Evolutionary conservation across 2,113 vertebrate species (phyloP).

Genomic region (Sialia sialis): DNA sequence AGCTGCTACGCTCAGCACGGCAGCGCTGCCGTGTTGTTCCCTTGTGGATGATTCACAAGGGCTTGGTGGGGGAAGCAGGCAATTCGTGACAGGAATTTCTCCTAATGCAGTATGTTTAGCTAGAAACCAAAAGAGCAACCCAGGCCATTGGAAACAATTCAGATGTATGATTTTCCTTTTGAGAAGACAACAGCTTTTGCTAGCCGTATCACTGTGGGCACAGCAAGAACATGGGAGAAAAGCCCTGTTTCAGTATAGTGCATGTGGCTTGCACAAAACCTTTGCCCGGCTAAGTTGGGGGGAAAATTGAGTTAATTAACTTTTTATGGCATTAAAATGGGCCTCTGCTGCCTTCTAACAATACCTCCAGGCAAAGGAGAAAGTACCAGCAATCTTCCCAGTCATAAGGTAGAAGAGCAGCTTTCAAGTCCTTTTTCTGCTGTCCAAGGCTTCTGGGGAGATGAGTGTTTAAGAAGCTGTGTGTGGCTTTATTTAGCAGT

Average conservation of each 20-base stretch:
- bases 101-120: background rate
- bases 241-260: background rate
- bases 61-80: background rate
- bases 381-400: slow-evolving; percentile 38
- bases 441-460: background rate
- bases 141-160: slow-evolving; percentile 22
- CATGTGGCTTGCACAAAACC: background rate
- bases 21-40: background rate
- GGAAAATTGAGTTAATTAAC: slow-evolving; percentile 8
- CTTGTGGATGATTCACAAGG: slow-evolving; percentile 19
- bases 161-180: background rate
- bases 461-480: fast-evolving
- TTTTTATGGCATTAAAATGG: background rate
- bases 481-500: background rate
- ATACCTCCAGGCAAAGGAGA: slow-evolving; percentile 29
- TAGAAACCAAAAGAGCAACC: slow-evolving; percentile 39
- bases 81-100: background rate
- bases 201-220: background rate
- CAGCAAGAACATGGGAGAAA: slow-evolving; percentile 12
- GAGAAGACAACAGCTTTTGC: background rate
- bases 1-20: slow-evolving; percentile 17
- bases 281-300: background rate
- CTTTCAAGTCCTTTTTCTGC: background rate
- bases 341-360: slow-evolving; percentile 27
- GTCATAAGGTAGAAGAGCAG: background rate